Evolutionary conservation across 2,113 vertebrate genomes (phyloP).

Genomic region (Albula glossodonta): DNA sequence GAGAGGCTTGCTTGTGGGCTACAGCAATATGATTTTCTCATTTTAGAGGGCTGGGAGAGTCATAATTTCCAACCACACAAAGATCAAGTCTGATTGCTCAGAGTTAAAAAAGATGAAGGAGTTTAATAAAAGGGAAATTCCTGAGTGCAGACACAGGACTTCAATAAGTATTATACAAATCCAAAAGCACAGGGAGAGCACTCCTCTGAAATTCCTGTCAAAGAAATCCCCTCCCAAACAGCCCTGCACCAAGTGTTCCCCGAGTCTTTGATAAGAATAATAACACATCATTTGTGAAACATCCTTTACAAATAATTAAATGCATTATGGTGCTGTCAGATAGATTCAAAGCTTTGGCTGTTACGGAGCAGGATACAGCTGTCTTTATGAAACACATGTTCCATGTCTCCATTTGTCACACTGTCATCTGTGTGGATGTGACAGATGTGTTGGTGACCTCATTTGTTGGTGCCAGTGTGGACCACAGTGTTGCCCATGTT

Average conservation of each 20-base stretch:
- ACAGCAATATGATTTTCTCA: background rate
- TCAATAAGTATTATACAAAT: background rate
- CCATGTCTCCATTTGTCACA: background rate
- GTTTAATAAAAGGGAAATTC: constrained; percentile 13
- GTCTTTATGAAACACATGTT: background rate
- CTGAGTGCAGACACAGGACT: background rate
- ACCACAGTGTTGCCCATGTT: background rate
- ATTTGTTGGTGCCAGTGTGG: background rate
- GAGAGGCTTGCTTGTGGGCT: background rate
- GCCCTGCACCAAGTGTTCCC: background rate
- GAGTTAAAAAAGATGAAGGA: background rate
- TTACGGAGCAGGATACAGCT: background rate
- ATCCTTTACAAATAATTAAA: constrained; percentile 5
- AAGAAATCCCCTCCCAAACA: background rate
- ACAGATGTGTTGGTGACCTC: background rate
- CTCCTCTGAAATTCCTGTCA: background rate
- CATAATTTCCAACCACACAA: background rate
- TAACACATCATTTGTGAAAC: background rate
- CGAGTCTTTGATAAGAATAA: background rate
- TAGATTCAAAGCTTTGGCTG: background rate
- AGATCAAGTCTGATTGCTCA: background rate
- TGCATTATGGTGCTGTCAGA: background rate
- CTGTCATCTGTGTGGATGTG: background rate
- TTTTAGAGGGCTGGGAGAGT: constrained; percentile 3
- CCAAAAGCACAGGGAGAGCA: background rate